A percentile compares a stretch with the other conserved stretches of the same genome.
phyloP scores from a whole-genome alignment of 2,797 vertebrate species.

The Macropodus opercularis region DNA sequence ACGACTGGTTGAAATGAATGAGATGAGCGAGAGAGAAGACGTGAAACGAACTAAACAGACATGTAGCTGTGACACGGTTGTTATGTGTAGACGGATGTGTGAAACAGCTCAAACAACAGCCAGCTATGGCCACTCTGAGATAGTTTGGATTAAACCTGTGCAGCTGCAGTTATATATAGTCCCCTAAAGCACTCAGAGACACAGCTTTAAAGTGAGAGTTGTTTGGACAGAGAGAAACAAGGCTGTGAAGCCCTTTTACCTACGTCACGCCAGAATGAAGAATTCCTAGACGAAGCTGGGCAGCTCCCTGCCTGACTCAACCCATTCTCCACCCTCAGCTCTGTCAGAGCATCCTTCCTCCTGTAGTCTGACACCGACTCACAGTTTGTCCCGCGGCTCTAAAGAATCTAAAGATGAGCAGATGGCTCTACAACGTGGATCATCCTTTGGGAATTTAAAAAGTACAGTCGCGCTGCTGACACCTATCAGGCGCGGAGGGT shows the following conservation, averaged over 20 bases:
- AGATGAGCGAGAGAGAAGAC: no score
- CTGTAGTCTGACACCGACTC: constrained; percentile 28
- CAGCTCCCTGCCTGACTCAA: constrained; percentile 8
- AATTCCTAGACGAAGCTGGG: constrained; percentile 11
- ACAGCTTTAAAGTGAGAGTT: neutral
- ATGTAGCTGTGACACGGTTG: no score
- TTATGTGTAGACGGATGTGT: no score
- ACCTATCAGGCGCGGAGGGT: neutral
- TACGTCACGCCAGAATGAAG: neutral
- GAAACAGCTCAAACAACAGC: no score
- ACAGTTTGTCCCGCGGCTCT: constrained; percentile 19
- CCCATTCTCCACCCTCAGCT: constrained; percentile 14
- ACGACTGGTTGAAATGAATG: no score
- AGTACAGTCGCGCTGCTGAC: neutral
- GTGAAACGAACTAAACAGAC: no score
- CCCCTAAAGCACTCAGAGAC: neutral
- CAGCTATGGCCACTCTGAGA: neutral
- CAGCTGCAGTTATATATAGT: neutral
- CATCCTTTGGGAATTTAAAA: constrained; percentile 14
- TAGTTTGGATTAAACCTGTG: no score
- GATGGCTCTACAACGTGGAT: constrained; percentile 29
- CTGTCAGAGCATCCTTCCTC: constrained; percentile 28
- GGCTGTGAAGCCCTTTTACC: constrained; percentile 15
- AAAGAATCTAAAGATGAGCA: constrained; percentile 32
- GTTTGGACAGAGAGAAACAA: neutral